Evolutionary conservation across 2,113 vertebrate species (phyloP).

Genomic region (Pteropus alecto): DNA sequence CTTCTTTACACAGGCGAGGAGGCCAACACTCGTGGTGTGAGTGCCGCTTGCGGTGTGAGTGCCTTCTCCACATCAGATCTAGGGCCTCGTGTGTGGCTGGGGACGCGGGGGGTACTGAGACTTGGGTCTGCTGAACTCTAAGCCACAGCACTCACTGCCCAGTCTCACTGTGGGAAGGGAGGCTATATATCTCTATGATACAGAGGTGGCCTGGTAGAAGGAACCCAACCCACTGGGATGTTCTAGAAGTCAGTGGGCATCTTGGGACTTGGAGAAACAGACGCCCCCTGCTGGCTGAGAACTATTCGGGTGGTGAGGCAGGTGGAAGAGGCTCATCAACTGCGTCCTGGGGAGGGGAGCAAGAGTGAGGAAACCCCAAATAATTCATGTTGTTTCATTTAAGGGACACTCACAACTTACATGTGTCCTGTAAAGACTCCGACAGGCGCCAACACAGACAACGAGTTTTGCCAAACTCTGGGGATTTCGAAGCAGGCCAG

Average conservation of each 20-base stretch:
- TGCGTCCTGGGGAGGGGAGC: not conserved
- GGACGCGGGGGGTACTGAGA: not conserved
- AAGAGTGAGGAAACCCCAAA: not conserved
- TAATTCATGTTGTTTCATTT: not conserved
- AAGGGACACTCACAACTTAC: not conserved
- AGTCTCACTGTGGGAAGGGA: not conserved
- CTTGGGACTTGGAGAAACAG: not conserved
- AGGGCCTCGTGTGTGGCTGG: not conserved
- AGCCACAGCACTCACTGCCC: not conserved
- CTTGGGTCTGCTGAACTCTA: not conserved
- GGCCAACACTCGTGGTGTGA: not conserved
- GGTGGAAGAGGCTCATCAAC: not conserved
- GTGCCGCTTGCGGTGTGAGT: not conserved
- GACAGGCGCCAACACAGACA: not conserved
- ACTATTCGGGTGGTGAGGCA: not conserved
- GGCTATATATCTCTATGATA: not conserved
- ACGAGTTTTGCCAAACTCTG: not conserved
- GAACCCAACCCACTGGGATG: not conserved
- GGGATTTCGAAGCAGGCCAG: not conserved
- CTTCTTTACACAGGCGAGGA: not conserved
- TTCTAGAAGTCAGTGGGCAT: not conserved
- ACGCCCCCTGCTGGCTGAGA: conserved; percentile 33
- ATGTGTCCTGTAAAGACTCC: not conserved
- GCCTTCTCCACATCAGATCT: not conserved
- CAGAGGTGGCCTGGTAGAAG: not conserved